A percentile compares a stretch with the other conserved stretches of the same genome.
phyloP scores from a whole-genome alignment of 30 jellyfish, hydroid and myxozoan species.

The Aurelia aurita complex sp. Pacific region DNA sequence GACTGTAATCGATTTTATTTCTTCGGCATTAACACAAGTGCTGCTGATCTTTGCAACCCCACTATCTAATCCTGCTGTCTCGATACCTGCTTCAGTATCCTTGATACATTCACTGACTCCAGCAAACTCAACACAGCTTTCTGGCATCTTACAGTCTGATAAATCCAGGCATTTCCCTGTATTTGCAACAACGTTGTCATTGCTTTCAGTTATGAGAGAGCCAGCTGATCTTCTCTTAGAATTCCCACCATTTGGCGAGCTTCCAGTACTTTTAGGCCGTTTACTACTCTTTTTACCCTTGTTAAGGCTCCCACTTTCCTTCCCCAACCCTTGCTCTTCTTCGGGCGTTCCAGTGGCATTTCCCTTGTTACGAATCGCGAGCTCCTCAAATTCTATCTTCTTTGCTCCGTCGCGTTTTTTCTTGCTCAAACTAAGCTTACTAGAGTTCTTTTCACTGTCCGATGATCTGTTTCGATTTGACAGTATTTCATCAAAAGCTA shows the following conservation, averaged over 20 bases:
- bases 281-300: not conserved
- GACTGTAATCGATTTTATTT: not conserved
- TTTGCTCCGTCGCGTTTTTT: slow-evolving; percentile 32
- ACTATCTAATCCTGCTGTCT: too few species aligned
- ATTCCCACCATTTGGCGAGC: too few species aligned
- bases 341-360: not conserved
- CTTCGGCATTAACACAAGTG: not conserved
- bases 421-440: slow-evolving; percentile 26
- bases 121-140: too few species aligned
- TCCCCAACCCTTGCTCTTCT: not conserved
- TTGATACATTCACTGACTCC: too few species aligned
- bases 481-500: slow-evolving; percentile 52
- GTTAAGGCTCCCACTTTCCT: not conserved
- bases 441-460: slow-evolving; percentile 23
- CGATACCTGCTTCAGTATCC: too few species aligned
- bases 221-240: too few species aligned
- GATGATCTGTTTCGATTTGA: slow-evolving; percentile 44
- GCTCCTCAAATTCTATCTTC: slow-evolving; percentile 18
- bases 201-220: too few species aligned
- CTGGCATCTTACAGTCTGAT: too few species aligned
- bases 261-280: not conserved
- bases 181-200: too few species aligned
- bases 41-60: too few species aligned
- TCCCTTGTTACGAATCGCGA: not conserved
- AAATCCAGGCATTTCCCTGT: too few species aligned